Conservation (phyloP, 2,888 invertebrate species). For the Ornithoptera priamus region DNA sequence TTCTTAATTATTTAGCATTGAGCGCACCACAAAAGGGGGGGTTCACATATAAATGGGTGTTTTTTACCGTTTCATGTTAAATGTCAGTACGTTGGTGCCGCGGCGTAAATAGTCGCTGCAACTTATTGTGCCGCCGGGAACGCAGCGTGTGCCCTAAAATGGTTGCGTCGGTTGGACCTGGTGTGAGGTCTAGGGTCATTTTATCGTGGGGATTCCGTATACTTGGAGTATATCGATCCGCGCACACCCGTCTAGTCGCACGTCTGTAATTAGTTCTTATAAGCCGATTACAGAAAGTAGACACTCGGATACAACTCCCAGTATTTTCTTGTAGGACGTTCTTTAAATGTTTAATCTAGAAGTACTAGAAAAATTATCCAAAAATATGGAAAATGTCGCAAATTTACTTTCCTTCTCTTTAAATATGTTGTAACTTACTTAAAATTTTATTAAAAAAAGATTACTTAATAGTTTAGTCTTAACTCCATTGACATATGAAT, state of each 20-base stretch:
- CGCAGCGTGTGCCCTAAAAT: slow-evolving; percentile 3
- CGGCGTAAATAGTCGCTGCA: slow-evolving; percentile 3
- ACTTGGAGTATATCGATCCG: not conserved
- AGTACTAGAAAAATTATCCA: too few species aligned
- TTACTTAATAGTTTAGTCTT: too few species aligned
- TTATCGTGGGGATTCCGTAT: not conserved
- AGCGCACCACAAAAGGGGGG: slow-evolving; percentile 10
- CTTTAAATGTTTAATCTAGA: too few species aligned
- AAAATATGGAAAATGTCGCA: too few species aligned
- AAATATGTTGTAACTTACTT: too few species aligned
- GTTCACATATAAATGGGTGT: not conserved
- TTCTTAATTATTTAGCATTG: slow-evolving; percentile 18
- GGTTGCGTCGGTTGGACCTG: not conserved
- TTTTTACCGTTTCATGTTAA: slow-evolving; percentile 13
- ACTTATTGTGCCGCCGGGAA: not conserved
- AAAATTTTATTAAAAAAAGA: too few species aligned
- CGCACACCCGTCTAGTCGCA: not conserved
- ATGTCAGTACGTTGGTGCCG: slow-evolving; percentile 11
- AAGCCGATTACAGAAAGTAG: too few species aligned
- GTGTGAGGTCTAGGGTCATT: slow-evolving; percentile 10
- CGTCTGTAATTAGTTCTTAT: too few species aligned
- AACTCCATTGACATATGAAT: too few species aligned
- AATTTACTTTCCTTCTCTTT: too few species aligned
- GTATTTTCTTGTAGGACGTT: too few species aligned
- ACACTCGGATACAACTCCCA: too few species aligned